Evolutionary conservation across 2,113 vertebrate species (phyloP).

Genomic region (Capreolus pygargus): DNA sequence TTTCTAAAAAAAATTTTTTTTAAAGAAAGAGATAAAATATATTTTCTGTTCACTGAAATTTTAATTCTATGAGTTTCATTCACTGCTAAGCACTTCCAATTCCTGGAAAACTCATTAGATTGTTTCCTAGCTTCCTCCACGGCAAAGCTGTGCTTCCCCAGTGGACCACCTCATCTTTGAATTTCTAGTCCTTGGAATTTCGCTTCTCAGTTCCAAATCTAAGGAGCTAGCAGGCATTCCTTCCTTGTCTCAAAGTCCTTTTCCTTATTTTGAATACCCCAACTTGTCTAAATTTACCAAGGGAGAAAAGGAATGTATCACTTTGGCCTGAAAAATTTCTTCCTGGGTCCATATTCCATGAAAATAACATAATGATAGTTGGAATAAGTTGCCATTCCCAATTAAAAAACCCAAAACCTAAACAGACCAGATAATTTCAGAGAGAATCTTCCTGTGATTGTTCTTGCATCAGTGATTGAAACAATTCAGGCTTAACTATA

Average conservation of each 20-base stretch:
- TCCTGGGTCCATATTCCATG: background rate
- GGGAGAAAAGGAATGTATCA: constrained; percentile 39
- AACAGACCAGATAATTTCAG: background rate
- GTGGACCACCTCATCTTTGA: background rate
- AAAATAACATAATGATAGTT: constrained; percentile 2
- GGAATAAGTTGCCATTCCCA: background rate
- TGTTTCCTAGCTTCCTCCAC: background rate
- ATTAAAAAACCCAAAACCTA: background rate
- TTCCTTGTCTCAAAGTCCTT: constrained; percentile 16
- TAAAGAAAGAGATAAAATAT: background rate
- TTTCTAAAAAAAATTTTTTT: background rate
- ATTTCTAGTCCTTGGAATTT: background rate
- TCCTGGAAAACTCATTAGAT: constrained; percentile 31
- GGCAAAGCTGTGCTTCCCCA: background rate
- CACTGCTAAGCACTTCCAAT: background rate
- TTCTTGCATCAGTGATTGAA: background rate
- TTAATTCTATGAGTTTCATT: constrained; percentile 21
- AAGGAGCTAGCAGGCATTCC: constrained; percentile 49
- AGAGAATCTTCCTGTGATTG: background rate
- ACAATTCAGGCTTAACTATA: background rate
- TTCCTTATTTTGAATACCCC: background rate
- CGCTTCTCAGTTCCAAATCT: background rate
- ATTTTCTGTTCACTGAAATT: background rate
- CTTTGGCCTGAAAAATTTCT: constrained; percentile 27
- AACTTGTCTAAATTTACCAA: constrained; percentile 48